Evolutionary conservation across 2,888 invertebrate species (phyloP).

Genomic region (Sclerodermus sp.): DNA sequence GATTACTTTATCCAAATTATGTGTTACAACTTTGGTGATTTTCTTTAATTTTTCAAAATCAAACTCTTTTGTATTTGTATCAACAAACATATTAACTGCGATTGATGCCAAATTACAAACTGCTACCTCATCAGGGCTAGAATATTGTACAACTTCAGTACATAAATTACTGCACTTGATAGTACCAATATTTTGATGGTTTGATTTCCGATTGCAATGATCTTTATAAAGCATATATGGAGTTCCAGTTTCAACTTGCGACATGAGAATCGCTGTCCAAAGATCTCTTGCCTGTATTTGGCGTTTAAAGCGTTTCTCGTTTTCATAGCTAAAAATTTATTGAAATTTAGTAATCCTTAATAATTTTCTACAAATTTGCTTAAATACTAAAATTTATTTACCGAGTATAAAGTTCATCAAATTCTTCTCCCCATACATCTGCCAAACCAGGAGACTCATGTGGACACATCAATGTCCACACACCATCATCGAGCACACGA

Average conservation of each 20-base stretch:
- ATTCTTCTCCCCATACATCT: slow-evolving; percentile 94
- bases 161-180: slow-evolving; percentile 98
- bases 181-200: slow-evolving; percentile 97
- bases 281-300: slow-evolving; percentile 81
- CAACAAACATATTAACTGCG: slow-evolving; percentile 93
- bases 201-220: slow-evolving; percentile 94
- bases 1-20: slow-evolving; percentile 94
- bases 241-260: slow-evolving; percentile 96
- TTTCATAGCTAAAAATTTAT: slow-evolving; percentile 69
- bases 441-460: slow-evolving; percentile 86
- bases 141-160: slow-evolving; percentile 97
- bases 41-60: slow-evolving; percentile 86
- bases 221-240: slow-evolving; percentile 98
- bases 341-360: slow-evolving; percentile 4
- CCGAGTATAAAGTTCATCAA: slow-evolving; percentile 82
- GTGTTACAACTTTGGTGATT: slow-evolving; percentile 85
- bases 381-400: slow-evolving; percentile 41
- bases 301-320: slow-evolving; percentile 70
- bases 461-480: slow-evolving; percentile 98
- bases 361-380: not conserved
- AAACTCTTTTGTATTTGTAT: slow-evolving; percentile 71
- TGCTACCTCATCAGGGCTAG: slow-evolving; percentile 88
- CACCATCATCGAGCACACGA: slow-evolving; percentile 79
- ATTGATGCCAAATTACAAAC: slow-evolving; percentile 98
- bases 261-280: slow-evolving; percentile 92